phyloP scores from a whole-genome alignment of 2,797 vertebrate species.

The Manis pentadactyla region DNA sequence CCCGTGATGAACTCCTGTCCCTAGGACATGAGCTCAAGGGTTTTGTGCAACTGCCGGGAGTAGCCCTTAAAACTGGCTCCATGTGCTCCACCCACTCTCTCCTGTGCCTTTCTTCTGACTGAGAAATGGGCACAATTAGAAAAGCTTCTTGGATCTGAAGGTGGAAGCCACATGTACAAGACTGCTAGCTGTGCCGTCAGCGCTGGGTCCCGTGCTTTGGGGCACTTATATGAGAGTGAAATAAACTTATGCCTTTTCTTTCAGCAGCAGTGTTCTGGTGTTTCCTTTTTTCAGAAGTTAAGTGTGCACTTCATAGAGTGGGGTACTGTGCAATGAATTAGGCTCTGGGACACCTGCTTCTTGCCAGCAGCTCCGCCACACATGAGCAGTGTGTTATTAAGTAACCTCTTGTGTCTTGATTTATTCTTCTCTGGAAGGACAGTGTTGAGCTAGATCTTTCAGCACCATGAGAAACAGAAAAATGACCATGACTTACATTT shows the following conservation, averaged over 20 bases:
- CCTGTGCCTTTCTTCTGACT: background rate
- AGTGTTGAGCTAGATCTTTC: background rate
- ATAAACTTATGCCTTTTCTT: background rate
- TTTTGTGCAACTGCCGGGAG: no score
- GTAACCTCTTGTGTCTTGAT: background rate
- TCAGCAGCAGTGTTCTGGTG: background rate
- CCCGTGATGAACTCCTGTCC: background rate
- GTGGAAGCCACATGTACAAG: background rate
- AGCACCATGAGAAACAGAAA: background rate
- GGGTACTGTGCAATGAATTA: background rate
- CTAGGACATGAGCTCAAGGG: background rate
- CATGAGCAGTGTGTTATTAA: background rate
- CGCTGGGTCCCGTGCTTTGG: background rate
- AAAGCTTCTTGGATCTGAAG: background rate
- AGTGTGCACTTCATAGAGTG: background rate
- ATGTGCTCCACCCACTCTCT: background rate
- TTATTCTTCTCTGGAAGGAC: slow-evolving; percentile 21
- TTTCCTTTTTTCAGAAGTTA: background rate
- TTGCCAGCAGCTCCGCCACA: background rate
- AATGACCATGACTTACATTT: background rate
- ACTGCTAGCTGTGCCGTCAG: background rate
- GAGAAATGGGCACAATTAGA: background rate
- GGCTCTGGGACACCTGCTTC: background rate
- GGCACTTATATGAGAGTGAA: background rate
- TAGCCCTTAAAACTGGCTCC: background rate